Percentiles rank a stretch among this genome's conserved stretches.
Conservation (phyloP, 2,113 vertebrate genomes). For the Excalfactoria chinensis region DNA sequence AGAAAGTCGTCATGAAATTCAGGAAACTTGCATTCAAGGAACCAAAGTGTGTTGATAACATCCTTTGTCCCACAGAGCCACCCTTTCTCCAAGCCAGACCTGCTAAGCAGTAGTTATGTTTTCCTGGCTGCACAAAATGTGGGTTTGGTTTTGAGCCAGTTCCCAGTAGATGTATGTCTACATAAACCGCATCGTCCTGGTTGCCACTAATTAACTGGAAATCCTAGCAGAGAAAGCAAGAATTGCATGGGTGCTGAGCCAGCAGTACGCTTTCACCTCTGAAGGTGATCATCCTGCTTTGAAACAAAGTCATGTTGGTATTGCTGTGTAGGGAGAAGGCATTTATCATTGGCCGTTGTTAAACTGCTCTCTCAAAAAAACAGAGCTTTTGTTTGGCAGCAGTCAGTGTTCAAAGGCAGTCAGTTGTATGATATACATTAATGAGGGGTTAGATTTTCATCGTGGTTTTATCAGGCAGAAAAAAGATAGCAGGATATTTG, state of each 20-base stretch:
- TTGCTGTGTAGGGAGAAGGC: background rate
- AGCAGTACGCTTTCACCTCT: background rate
- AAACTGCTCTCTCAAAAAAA: background rate
- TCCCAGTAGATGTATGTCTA: background rate
- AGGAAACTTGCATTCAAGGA: background rate
- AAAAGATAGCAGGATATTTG: background rate
- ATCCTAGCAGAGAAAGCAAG: background rate
- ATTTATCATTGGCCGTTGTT: background rate
- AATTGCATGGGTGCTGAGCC: background rate
- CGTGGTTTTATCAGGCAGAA: background rate
- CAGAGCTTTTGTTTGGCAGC: background rate
- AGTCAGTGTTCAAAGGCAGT: background rate
- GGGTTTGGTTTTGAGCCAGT: background rate
- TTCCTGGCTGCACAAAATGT: background rate
- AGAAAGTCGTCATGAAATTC: background rate
- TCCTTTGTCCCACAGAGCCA: background rate
- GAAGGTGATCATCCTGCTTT: background rate
- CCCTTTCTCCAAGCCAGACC: background rate
- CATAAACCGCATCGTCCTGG: background rate
- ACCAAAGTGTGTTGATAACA: background rate
- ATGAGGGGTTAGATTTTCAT: background rate
- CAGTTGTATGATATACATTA: background rate
- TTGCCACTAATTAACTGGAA: background rate
- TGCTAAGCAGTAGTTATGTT: background rate
- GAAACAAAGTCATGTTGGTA: background rate